Conservation (phyloP, 2,113 vertebrate genomes). For the Pogonocichla stellata region DNA sequence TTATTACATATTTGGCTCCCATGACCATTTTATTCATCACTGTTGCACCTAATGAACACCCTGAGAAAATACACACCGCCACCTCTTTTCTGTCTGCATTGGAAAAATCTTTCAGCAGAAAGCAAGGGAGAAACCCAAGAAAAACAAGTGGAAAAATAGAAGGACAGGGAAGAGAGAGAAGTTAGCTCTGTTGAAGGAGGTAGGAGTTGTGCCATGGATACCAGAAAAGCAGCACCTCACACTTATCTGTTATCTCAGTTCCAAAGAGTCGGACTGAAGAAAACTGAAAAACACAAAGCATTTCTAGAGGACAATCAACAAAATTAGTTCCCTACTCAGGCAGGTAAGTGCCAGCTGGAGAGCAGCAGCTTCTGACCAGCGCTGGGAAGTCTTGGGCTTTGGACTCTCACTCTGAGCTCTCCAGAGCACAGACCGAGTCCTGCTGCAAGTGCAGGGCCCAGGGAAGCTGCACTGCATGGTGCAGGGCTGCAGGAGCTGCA, state of each 20-base stretch:
- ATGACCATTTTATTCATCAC: neutral
- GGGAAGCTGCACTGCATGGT: accelerated
- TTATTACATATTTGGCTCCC: neutral
- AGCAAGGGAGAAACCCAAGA: neutral
- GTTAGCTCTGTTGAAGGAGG: neutral
- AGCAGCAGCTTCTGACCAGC: neutral
- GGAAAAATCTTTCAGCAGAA: neutral
- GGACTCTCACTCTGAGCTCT: neutral
- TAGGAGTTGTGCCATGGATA: neutral
- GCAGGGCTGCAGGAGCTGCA: neutral
- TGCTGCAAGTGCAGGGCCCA: neutral
- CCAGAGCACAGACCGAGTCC: accelerated
- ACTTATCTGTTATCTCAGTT: neutral
- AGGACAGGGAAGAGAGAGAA: neutral
- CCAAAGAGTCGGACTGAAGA: neutral
- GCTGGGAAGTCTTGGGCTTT: no score
- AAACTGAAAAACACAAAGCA: neutral
- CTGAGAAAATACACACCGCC: neutral
- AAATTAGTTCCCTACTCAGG: accelerated
- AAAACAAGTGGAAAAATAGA: neutral
- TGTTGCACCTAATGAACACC: neutral
- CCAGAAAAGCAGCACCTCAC: neutral
- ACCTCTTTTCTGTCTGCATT: neutral
- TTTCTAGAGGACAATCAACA: neutral
- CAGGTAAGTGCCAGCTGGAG: neutral